These are phyloP conservation scores for Hippocampus abdominalis DNA, from an alignment of 2,113 vertebrate genomes.

Conservation along the genomic window DNA sequence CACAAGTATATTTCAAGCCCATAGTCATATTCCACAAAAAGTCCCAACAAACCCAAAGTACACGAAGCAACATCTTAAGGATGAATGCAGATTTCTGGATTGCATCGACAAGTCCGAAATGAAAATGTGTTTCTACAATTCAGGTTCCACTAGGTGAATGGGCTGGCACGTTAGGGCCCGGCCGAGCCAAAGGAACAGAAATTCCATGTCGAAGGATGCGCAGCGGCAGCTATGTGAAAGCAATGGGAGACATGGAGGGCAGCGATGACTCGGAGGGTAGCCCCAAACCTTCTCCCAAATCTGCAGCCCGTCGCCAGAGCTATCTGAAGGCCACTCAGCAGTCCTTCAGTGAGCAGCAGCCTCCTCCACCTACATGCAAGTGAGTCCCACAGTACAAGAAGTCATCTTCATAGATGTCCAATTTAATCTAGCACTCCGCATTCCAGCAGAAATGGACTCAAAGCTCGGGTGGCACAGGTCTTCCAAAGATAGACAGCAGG, in stretches of 20 bases:
- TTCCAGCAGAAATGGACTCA: constrained; percentile 11
- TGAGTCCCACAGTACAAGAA: constrained; percentile 54
- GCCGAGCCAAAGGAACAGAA: constrained; percentile 67
- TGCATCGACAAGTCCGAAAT: neutral
- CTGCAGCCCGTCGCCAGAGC: constrained; percentile 93
- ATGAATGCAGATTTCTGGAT: neutral
- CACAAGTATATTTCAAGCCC: neutral
- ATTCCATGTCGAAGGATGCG: constrained; percentile 98
- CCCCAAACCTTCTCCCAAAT: constrained; percentile 95
- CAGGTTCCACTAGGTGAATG: constrained; percentile 88
- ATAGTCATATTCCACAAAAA: neutral
- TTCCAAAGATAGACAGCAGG: constrained; percentile 54
- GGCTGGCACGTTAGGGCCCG: constrained; percentile 81
- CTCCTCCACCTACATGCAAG: constrained; percentile 82
- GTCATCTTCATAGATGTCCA: constrained; percentile 8
- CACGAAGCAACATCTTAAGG: neutral
- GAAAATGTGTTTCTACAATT: constrained; percentile 41
- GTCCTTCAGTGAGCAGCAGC: constrained; percentile 90
- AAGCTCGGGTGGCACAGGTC: neutral
- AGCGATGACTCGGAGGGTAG: constrained; percentile 90
- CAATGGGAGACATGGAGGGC: constrained; percentile 93
- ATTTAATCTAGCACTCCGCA: constrained; percentile 17
- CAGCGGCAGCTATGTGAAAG: constrained; percentile 98
- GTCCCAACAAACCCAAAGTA: neutral
- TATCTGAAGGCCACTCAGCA: constrained; percentile 98